Evolutionary conservation across 2,113 vertebrate species (phyloP), one percentile per base, ranked within the genome.

Genomic region (Clarias macrocephalus): DNA sequence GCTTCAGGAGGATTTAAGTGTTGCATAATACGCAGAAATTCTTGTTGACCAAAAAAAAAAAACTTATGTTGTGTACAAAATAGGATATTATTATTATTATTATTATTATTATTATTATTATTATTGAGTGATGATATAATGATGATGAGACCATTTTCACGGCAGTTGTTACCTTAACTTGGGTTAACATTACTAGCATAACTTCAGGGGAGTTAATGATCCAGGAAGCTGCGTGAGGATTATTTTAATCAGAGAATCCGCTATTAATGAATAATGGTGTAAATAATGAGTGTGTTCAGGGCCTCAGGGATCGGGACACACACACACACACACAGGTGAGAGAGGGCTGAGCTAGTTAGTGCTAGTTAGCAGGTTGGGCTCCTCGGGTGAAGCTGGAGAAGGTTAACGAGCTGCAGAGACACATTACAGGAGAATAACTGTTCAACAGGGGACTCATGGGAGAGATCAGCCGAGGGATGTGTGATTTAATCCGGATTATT

Each of bases 131-230:
- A n/a, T n/a, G n/a, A n/a, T n/a, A n/a, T n/a, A n/a, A n/a, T n/a
- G n/a, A n/a, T n/a, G n/a, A n/a, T n/a, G n/a, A n/a, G n/a, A n/a
- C n/a, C n/a, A n/a, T n/a, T n/a, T n/a, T n/a, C 48, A 48, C 48
- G 48, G 48, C 21, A 73, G 1, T 52, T 25, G 23, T 73, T 42
- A 3, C 3, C 0, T 63, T 82, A 75, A 73, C 42, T 18, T 33
- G 23, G 59, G 5, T 75, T 30, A 37, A 18, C 21, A 23, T 28
- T 48, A 8, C 73, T 62, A 37, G 86, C 18, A 8, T 23, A 84
- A 84, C 86, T 87, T 83, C 28, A 83, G 9, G 0, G 33, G 60
- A 70, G 68, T 82, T 84, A 65, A 16, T 59, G 28, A 80, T 37
- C 11, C 30, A 59, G 62, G 54, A 68, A 62, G 59, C 42, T 54